A percentile compares a stretch with the other conserved stretches of the same genome.
These are phyloP conservation scores for Pampusana beccarii DNA, from an alignment of 2,113 vertebrate genomes.

Conservation along the genomic window DNA sequence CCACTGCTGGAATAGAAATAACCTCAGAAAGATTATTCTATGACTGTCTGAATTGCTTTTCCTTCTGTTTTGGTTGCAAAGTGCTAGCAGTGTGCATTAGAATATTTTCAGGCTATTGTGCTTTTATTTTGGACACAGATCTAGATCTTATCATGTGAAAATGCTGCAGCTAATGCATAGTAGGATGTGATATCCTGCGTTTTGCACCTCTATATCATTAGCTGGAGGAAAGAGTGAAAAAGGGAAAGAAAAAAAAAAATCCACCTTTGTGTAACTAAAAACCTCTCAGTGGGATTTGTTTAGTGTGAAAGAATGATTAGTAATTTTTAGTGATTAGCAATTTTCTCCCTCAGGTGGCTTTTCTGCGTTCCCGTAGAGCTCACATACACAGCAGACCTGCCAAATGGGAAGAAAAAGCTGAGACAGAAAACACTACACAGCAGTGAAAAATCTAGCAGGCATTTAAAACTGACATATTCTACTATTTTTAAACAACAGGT, in stretches of 20 bases:
- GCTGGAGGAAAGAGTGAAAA: constrained; percentile 15
- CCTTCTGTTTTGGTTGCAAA: constrained; percentile 6
- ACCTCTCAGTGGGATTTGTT: constrained; percentile 74
- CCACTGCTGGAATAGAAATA: neutral
- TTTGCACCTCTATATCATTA: constrained; percentile 68
- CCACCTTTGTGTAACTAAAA: constrained; percentile 60
- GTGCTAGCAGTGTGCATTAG: neutral
- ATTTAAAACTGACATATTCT: neutral
- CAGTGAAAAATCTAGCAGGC: constrained; percentile 24
- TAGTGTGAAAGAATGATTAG: constrained; percentile 76
- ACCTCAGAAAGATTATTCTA: neutral
- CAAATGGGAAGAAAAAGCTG: constrained; percentile 50
- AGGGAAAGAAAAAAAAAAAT: neutral
- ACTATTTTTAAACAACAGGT: constrained; percentile 39
- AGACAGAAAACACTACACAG: constrained; percentile 37
- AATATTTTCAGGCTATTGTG: constrained; percentile 59
- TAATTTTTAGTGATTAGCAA: constrained; percentile 77
- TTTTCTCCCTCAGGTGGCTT: constrained; percentile 77
- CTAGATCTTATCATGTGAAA: constrained; percentile 62
- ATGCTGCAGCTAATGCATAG: constrained; percentile 44
- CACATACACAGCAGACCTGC: constrained; percentile 39
- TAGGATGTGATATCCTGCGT: constrained; percentile 52
- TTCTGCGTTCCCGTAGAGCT: constrained; percentile 72
- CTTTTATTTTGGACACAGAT: constrained; percentile 63
- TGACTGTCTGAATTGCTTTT: neutral